Evolutionary conservation across 2,797 vertebrate genomes (phyloP), one percentile per base, ranked within the genome.

Genomic region (Caiman crocodilus): DNA sequence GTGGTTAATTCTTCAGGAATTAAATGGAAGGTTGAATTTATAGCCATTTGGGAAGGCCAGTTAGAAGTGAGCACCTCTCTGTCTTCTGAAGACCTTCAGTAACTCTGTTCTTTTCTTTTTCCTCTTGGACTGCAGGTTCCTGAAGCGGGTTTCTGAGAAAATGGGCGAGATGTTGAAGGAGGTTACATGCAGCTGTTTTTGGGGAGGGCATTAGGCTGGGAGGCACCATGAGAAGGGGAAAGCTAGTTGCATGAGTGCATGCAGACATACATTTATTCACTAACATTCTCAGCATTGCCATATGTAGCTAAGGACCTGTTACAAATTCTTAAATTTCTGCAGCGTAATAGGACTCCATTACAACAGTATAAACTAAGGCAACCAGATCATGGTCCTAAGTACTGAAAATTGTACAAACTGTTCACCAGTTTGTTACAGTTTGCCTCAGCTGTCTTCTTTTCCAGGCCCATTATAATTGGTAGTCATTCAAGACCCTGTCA

Each of bases 81-180:
- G 79, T 92, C 94, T 97, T 96, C 96, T 96, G 81, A 97, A 98
- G 96, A 97, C 96, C 97, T 98, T 97, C 97, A 96, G 98, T 99
- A 99, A 99, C 98, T 98, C 90, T 98, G 96, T 98, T 97, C 94
- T 96, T 97, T 98, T 98, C 98, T 99, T 97, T 99, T 98, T 98
- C 98, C 98, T 98, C 98, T 99, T 98, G 99, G 99, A 99, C 98
- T 98, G 97, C 99, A 99, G 99, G 99, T 99, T 99, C 99, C 99
- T 99, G 99, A 99, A 99, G 99, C 99, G 99, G 99, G 98, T 98
- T 99, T 99, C 98, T 98, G 98, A 98, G 98, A 98, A 99, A 99
- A 98, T 99, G 99, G 99, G 99, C 98, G 97, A 98, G 98, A 98
- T 98, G 98, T 98, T 99, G 99, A 99, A 99, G 99, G 99, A 99